A percentile compares a stretch with the other conserved stretches of the same genome.
Evolutionary conservation across 2,888 invertebrate species (phyloP).

Genomic region (Colletes collaris): DNA sequence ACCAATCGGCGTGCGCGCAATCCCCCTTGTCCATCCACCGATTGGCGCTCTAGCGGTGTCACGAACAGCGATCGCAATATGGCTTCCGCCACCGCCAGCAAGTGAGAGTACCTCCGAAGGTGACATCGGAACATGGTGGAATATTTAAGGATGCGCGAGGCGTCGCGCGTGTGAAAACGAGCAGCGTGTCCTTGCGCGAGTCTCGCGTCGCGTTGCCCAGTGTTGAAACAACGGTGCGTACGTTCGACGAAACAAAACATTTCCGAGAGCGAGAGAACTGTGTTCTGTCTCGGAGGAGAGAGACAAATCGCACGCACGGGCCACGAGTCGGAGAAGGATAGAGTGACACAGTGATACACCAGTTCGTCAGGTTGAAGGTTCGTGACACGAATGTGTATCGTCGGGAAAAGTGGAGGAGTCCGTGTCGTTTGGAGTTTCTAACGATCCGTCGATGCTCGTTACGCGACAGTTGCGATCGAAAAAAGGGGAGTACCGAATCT

Average conservation of each 20-base stretch:
- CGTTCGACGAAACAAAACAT: slow-evolving; percentile 40
- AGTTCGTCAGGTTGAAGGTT: slow-evolving; percentile 30
- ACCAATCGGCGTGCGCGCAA: slow-evolving; percentile 61
- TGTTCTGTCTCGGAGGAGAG: slow-evolving; percentile 21
- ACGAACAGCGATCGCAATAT: slow-evolving; percentile 80
- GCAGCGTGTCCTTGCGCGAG: no score
- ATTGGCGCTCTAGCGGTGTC: slow-evolving; percentile 72
- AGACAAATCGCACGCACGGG: slow-evolving; percentile 43
- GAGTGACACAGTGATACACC: slow-evolving; percentile 40
- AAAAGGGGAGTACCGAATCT: slow-evolving; percentile 12
- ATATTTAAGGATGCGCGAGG: slow-evolving; percentile 59
- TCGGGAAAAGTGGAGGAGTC: background rate
- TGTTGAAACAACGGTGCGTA: slow-evolving; percentile 12
- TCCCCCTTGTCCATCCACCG: slow-evolving; percentile 46
- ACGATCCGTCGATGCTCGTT: background rate
- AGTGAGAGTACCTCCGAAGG: slow-evolving; percentile 76
- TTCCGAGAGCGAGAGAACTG: slow-evolving; percentile 10
- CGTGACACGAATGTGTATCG: slow-evolving; percentile 45
- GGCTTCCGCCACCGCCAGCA: slow-evolving; percentile 81
- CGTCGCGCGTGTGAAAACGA: slow-evolving; percentile 55
- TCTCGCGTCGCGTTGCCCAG: slow-evolving; percentile 2
- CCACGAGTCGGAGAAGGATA: slow-evolving; percentile 30
- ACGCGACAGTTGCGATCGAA: background rate
- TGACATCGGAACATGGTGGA: slow-evolving; percentile 73
- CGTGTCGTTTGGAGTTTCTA: background rate